Evolutionary conservation across 2,888 invertebrate species (phyloP), one percentile per base, ranked within the genome.

Genomic region (Herminia tarsipennalis): DNA sequence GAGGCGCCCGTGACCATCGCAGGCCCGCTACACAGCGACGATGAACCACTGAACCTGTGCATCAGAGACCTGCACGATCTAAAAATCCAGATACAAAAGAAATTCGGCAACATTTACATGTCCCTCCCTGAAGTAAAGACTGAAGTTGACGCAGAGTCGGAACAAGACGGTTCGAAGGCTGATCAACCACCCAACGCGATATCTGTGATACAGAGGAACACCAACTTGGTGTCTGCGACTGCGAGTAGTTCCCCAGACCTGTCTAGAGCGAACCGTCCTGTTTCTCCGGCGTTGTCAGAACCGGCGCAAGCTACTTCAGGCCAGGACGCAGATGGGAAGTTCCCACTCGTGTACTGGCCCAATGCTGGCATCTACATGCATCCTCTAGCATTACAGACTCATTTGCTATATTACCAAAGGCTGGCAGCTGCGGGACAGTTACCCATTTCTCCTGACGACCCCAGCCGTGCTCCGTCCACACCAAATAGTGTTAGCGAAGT

Each of bases 41-140:
- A 95, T 35, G 96, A 97, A 71, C 97, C 97, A 0, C 85, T 97
- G 3, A 97, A 97, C 83, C 92, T 97, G 2, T 97, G 97, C 75
- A 93, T 97, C 44, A 90, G 96, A 37, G 97, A 97, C 73, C 91
- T 94, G 34, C 94, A 94, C 66, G 94, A 94, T 53, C 77, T 95
- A 14, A 95, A 95, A 69, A 93, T 95, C 56, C 92, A 94, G 57
- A 88, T 95, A 21, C 84, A 93, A 37, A 90, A 93, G 64, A 94
- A 93, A 56, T 93, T 93, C 51, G 94, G 93, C 0, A 93, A 94
- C 70, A 93, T 94, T 30, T 94, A 93, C 73, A 91, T 93, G n/a
- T 88, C 88, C 5, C 64, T 83, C 49, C 86, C 86, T 0, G 92
- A 94, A 56, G 90, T 94, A 3, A 94, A 94, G 82, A 92, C 92